Evolutionary conservation across 1,140 invertebrate genomes (phyloP).

Genomic region (Subanguina moxae): DNA sequence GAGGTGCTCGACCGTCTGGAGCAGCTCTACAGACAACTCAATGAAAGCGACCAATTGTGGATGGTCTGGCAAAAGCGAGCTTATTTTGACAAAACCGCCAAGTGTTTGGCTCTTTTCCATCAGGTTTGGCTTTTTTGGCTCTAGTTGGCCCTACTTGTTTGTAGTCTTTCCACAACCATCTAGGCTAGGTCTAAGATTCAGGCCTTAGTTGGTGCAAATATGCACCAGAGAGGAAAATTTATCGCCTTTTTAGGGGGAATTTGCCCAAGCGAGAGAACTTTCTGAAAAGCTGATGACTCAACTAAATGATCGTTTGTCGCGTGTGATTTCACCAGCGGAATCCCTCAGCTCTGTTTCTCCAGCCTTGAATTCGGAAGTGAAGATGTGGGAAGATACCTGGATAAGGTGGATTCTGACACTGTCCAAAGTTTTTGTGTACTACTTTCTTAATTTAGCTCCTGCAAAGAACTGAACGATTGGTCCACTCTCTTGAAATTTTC

Average conservation of each 20-base stretch:
- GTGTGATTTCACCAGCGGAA: slow-evolving; percentile 7
- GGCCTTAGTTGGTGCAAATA: too few relatives aligned
- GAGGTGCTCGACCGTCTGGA: slow-evolving; percentile 26
- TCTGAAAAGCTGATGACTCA: slow-evolving; percentile 27
- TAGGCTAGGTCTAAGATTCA: too few relatives aligned
- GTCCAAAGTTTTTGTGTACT: slow-evolving; percentile 1
- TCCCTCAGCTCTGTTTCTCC: slow-evolving; percentile 17
- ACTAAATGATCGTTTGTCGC: slow-evolving; percentile 23
- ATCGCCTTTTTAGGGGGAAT: slow-evolving; percentile 20
- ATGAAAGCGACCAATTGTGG: slow-evolving; percentile 27
- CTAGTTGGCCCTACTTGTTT: too few relatives aligned
- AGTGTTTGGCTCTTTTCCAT: slow-evolving; percentile 26
- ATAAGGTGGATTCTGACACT: slow-evolving; percentile 34
- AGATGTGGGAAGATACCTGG: slow-evolving; percentile 29
- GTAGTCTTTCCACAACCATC: too few relatives aligned
- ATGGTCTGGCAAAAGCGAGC: slow-evolving; percentile 27
- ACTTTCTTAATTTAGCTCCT: slow-evolving; percentile 27
- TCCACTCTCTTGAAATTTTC: slow-evolving; percentile 28
- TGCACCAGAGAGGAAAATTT: too few relatives aligned
- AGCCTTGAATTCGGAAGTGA: slow-evolving; percentile 22
- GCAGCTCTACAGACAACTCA: slow-evolving; percentile 24
- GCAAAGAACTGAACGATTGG: slow-evolving; percentile 41
- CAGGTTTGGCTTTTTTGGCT: slow-evolving; percentile 14
- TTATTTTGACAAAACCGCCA: slow-evolving; percentile 35
- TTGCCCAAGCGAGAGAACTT: slow-evolving; percentile 21